Percentiles rank a stretch among this genome's conserved stretches.
Evolutionary conservation across 2,888 invertebrate genomes (phyloP).

Genomic region (Lasioglossum zephyrum): DNA sequence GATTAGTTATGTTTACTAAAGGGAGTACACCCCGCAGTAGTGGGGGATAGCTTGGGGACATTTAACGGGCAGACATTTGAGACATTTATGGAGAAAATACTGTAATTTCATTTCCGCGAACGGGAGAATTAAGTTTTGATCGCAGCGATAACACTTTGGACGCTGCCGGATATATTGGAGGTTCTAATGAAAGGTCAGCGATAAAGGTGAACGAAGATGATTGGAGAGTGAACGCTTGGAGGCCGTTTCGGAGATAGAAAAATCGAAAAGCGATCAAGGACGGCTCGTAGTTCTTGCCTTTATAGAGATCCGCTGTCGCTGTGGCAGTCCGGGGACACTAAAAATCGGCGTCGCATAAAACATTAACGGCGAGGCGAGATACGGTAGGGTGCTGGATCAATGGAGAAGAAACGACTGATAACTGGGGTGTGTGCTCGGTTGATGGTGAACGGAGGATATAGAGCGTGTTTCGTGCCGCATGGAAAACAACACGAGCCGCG

Average conservation of each 20-base stretch:
- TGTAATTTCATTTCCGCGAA: neutral
- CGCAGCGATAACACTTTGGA: neutral
- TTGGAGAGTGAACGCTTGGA: neutral
- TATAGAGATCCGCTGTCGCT: neutral
- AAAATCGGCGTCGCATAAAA: neutral
- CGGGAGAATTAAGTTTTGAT: neutral
- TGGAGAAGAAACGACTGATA: conserved; percentile 61
- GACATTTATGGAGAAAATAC: too few relatives aligned
- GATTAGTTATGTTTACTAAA: too few relatives aligned
- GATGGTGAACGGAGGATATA: neutral
- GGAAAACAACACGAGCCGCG: neutral
- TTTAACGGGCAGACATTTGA: too few relatives aligned
- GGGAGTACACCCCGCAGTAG: too few relatives aligned
- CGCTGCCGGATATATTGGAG: neutral
- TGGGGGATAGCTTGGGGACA: too few relatives aligned
- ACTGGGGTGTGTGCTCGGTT: conserved; percentile 5
- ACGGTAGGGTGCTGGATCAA: conserved; percentile 21
- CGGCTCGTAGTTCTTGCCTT: neutral
- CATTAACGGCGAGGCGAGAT: neutral
- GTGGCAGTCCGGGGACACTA: neutral
- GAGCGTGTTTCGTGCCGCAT: neutral
- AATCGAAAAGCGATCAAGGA: neutral
- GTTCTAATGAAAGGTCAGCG: too few relatives aligned
- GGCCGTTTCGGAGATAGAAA: neutral
- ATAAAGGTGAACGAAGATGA: neutral